Conservation (phyloP, 2,797 vertebrate species). For the Antennarius maculatus region DNA sequence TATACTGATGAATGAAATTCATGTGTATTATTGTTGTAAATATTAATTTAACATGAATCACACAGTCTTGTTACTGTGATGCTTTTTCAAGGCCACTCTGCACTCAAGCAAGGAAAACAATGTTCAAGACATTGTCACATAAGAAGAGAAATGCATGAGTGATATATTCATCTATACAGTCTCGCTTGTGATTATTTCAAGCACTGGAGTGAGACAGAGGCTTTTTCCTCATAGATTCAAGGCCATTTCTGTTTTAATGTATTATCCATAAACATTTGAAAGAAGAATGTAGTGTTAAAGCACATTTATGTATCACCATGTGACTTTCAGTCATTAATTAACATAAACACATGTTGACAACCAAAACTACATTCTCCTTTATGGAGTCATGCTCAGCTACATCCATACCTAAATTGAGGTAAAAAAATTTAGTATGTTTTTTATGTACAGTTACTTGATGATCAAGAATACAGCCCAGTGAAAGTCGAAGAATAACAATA, state of each 20-base stretch:
- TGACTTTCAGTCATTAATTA: too few species aligned
- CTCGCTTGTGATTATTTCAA: slow-evolving; percentile 29
- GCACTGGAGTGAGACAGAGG: background rate
- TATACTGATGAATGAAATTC: slow-evolving; percentile 54
- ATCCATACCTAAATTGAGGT: too few species aligned
- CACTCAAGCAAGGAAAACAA: slow-evolving; percentile 55
- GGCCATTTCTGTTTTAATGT: slow-evolving; percentile 40
- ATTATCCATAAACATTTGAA: too few species aligned
- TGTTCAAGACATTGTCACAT: slow-evolving; percentile 35
- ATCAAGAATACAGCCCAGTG: too few species aligned
- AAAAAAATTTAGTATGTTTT: too few species aligned
- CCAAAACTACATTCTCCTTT: too few species aligned
- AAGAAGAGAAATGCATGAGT: slow-evolving; percentile 24
- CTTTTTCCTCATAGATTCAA: slow-evolving; percentile 27
- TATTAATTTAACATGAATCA: slow-evolving; percentile 55
- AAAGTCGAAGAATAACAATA: too few species aligned
- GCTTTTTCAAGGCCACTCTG: slow-evolving; percentile 36
- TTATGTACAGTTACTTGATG: too few species aligned
- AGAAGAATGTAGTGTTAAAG: too few species aligned
- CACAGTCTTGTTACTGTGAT: slow-evolving; percentile 42
- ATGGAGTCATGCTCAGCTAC: too few species aligned
- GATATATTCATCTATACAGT: slow-evolving; percentile 49
- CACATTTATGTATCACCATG: too few species aligned
- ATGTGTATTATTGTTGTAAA: slow-evolving; percentile 52
- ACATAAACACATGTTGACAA: too few species aligned